These are phyloP conservation scores for Tangara arthus DNA, from an alignment of 2,797 vertebrate species.

Conservation along the genomic window DNA sequence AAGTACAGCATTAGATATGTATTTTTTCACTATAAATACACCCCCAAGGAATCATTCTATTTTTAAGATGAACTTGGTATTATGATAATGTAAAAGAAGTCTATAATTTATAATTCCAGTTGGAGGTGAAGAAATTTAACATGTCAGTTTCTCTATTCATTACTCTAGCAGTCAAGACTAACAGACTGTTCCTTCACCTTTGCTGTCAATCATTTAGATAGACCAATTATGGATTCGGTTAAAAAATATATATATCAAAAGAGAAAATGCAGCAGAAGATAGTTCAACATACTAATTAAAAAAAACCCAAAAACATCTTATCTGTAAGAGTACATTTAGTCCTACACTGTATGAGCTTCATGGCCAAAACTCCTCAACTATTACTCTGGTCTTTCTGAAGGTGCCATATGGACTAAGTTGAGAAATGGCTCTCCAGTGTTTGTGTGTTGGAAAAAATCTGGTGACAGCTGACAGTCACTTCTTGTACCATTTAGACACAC, in stretches of 20 bases:
- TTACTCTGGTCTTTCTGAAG: conserved; percentile 19
- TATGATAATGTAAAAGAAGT: conserved; percentile 56
- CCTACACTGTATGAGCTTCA: not conserved
- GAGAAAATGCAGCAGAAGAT: not conserved
- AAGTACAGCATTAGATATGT: conserved; percentile 23
- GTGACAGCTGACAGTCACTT: conserved; percentile 42
- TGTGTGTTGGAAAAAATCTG: not conserved
- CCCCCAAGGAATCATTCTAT: conserved; percentile 41
- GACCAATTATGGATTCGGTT: conserved; percentile 17
- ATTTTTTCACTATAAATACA: conserved; percentile 47
- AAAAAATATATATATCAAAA: not conserved
- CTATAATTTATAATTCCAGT: conserved; percentile 55
- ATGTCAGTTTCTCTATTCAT: conserved; percentile 54
- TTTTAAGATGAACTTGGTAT: conserved; percentile 27
- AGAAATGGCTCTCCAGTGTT: not conserved
- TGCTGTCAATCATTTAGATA: conserved; percentile 22
- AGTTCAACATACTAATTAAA: not conserved
- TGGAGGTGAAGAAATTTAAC: conserved; percentile 51
- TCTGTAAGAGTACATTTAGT: not conserved
- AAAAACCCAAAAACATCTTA: not conserved
- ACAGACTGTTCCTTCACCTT: conserved; percentile 59
- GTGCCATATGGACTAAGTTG: not conserved
- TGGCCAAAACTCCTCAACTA: not conserved
- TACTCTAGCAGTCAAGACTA: conserved; percentile 12
- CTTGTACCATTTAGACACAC: conserved; percentile 49